These are phyloP conservation scores for Dasyprocta punctata DNA, from an alignment of 2,113 vertebrate genomes.

Conservation along the genomic window DNA sequence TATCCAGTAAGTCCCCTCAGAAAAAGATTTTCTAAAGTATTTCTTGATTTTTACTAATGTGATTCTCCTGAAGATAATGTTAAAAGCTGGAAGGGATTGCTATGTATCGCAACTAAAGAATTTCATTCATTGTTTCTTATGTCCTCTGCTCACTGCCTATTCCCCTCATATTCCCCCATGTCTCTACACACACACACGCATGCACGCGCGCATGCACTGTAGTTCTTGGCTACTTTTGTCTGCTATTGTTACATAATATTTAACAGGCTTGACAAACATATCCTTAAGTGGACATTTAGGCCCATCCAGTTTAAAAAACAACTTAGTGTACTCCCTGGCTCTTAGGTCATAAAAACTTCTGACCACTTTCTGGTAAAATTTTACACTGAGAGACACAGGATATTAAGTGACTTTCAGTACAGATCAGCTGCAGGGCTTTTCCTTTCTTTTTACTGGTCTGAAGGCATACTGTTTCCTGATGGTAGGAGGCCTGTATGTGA, in stretches of 20 bases:
- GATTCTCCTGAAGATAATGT: slow-evolving; percentile 19
- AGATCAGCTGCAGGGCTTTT: neutral
- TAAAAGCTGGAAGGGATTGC: neutral
- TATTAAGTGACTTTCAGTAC: neutral
- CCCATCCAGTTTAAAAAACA: slow-evolving; percentile 39
- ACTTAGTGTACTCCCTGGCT: slow-evolving; percentile 1
- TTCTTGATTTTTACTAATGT: neutral
- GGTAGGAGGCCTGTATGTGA: neutral
- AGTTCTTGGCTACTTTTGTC: slow-evolving; percentile 34
- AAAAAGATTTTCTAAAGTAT: neutral
- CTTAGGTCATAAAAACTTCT: slow-evolving; percentile 31
- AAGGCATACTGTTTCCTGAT: neutral
- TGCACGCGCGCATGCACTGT: neutral
- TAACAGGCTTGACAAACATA: slow-evolving; percentile 59
- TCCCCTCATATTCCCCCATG: no score
- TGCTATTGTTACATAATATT: slow-evolving; percentile 49
- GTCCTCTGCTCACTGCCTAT: neutral
- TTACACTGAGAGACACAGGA: neutral
- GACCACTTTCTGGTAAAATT: slow-evolving; percentile 44
- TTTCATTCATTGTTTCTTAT: slow-evolving; percentile 58
- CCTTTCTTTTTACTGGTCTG: neutral
- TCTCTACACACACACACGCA: neutral
- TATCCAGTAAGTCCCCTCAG: neutral
- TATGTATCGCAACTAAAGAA: slow-evolving; percentile 50
- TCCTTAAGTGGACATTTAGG: slow-evolving; percentile 32